Evolutionary conservation across 1,140 invertebrate species (phyloP).

Genomic region (Brachionus rubens): DNA sequence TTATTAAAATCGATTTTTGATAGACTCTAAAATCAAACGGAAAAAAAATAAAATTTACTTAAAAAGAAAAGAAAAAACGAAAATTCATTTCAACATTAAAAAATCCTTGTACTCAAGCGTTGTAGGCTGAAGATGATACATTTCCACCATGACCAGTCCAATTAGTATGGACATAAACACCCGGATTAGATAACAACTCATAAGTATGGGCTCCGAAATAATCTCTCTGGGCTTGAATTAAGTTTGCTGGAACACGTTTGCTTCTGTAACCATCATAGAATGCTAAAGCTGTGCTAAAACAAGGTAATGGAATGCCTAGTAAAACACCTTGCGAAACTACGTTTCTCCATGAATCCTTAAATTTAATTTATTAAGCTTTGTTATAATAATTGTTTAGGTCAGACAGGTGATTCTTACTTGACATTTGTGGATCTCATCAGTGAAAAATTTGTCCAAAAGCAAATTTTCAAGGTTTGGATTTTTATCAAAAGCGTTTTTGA

Average conservation of each 20-base stretch:
- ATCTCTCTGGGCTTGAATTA: conserved; percentile 92
- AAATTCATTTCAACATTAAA: conserved; percentile 6
- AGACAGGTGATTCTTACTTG: conserved; percentile 67
- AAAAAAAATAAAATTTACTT: background rate
- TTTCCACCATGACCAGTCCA: conserved; percentile 97
- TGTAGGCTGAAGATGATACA: conserved; percentile 85
- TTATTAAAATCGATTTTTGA: no score
- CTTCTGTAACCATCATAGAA: conserved; percentile 94
- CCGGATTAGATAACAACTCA: conserved; percentile 79
- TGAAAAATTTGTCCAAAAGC: conserved; percentile 91
- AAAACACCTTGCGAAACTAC: conserved; percentile 65
- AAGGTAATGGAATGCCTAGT: conserved; percentile 84
- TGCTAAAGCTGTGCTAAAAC: conserved; percentile 83
- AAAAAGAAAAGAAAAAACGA: background rate
- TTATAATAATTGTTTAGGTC: background rate
- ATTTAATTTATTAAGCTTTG: conserved; percentile 20
- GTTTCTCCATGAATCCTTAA: conserved; percentile 63
- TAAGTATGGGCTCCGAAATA: conserved; percentile 99
- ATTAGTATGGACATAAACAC: conserved; percentile 90
- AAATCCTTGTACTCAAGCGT: conserved; percentile 66
- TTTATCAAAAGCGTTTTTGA: conserved; percentile 89
- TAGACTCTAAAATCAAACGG: no score
- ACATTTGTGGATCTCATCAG: conserved; percentile 73
- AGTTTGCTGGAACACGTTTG: conserved; percentile 77
- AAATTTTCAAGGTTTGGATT: conserved; percentile 84